Percentiles rank a stretch among this genome's conserved stretches.
These are phyloP conservation scores for Montifringilla adamsi DNA, from an alignment of 2,113 vertebrate species.

Conservation along the genomic window DNA sequence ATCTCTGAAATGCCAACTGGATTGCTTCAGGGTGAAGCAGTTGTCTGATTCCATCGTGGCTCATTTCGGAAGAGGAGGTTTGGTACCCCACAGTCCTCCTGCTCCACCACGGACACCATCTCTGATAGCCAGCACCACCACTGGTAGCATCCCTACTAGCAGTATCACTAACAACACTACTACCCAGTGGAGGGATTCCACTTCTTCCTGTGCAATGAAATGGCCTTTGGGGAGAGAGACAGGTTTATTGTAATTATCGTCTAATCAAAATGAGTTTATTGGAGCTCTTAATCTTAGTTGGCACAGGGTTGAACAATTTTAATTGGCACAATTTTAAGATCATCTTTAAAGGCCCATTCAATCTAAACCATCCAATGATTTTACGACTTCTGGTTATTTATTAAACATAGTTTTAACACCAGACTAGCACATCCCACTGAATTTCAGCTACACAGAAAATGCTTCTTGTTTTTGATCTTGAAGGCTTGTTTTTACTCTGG, in stretches of 20 bases:
- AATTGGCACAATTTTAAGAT: neutral
- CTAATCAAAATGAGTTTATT: neutral
- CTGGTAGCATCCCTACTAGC: neutral
- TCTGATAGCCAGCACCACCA: neutral
- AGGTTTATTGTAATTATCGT: neutral
- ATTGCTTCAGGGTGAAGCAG: neutral
- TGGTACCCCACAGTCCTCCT: neutral
- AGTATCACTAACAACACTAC: neutral
- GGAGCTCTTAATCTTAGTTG: neutral
- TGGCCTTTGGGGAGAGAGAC: neutral
- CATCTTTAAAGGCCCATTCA: neutral
- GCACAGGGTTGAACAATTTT: neutral
- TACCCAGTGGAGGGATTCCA: neutral
- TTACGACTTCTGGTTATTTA: neutral
- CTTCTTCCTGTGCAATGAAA: neutral
- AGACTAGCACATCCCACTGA: neutral
- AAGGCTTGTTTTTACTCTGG: neutral
- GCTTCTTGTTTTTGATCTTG: neutral
- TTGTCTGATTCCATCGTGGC: neutral
- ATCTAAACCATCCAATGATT: neutral
- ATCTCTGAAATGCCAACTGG: neutral
- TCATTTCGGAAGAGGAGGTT: neutral
- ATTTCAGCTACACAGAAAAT: neutral
- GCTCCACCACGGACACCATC: too few species aligned
- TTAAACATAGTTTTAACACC: neutral